phyloP scores from a whole-genome alignment of 2,113 vertebrate genomes.

The Panthera uncia region DNA sequence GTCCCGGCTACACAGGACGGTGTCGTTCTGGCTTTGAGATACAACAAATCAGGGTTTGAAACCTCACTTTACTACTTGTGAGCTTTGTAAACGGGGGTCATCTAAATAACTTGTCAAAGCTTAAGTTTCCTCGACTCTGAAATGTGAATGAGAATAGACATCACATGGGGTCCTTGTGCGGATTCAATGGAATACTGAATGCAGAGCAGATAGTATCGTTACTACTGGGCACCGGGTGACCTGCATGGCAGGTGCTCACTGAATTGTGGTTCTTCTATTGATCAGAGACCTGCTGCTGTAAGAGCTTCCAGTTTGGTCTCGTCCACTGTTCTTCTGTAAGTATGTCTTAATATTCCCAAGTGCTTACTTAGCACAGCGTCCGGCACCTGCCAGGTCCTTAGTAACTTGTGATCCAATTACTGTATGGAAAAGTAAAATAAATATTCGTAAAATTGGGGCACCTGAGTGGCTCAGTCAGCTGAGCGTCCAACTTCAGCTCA shows the following conservation, averaged over 20 bases:
- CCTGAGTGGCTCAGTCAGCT: too few relatives aligned
- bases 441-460: background rate
- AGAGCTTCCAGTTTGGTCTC: background rate
- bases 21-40: background rate
- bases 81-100: background rate
- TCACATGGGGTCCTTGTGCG: fast-evolving
- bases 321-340: background rate
- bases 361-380: background rate
- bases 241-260: fast-evolving
- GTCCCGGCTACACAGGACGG: too few relatives aligned
- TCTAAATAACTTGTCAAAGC: background rate
- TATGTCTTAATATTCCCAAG: too few relatives aligned
- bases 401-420: background rate
- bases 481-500: too few relatives aligned
- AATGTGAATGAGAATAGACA: background rate
- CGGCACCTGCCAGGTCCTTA: background rate
- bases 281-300: background rate
- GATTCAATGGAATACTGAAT: fast-evolving
- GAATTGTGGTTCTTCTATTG: fast-evolving
- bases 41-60: background rate
- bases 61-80: background rate
- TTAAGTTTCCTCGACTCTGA: background rate
- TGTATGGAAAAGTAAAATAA: background rate
- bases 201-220: too few relatives aligned
- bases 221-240: fast-evolving